These are phyloP conservation scores for Papilio polytes DNA, from an alignment of 1,140 invertebrate species.

Conservation along the genomic window DNA sequence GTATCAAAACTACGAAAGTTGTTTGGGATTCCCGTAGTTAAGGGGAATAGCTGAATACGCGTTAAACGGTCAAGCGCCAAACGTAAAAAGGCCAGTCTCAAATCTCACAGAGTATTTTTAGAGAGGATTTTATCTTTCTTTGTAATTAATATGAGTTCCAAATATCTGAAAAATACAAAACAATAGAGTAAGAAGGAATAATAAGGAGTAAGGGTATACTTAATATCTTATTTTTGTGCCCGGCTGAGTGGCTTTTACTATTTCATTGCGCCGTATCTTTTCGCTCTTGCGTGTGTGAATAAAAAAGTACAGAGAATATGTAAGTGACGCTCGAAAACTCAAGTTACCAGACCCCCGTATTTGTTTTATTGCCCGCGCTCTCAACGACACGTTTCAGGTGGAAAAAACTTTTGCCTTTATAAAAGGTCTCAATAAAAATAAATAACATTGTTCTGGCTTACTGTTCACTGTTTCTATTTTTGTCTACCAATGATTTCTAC, in stretches of 20 bases:
- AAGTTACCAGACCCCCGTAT: conserved; percentile 26
- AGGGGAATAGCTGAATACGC: neutral
- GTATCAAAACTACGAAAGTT: neutral
- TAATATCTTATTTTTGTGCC: conserved; percentile 26
- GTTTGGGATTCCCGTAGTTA: neutral
- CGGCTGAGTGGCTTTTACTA: conserved; percentile 29
- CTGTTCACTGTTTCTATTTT: neutral
- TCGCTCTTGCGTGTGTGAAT: conserved; percentile 36
- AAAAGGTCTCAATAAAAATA: conserved; percentile 6
- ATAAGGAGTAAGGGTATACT: conserved; percentile 1
- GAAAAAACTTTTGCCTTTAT: conserved; percentile 12
- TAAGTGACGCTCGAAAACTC: conserved; percentile 30
- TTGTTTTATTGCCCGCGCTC: conserved; percentile 10
- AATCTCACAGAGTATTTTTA: neutral
- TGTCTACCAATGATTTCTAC: neutral
- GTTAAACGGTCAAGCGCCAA: neutral
- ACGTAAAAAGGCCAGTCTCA: neutral
- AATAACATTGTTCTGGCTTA: neutral
- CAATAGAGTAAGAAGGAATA: neutral
- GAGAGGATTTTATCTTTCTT: neutral
- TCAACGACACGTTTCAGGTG: conserved; percentile 1
- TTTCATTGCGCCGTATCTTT: conserved; percentile 33
- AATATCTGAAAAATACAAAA: neutral
- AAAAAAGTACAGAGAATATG: conserved; percentile 34
- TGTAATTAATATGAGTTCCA: neutral